Base-by-base conservation (phyloP, 2,888 invertebrate genomes). In the Euclidia mi region DNA sequence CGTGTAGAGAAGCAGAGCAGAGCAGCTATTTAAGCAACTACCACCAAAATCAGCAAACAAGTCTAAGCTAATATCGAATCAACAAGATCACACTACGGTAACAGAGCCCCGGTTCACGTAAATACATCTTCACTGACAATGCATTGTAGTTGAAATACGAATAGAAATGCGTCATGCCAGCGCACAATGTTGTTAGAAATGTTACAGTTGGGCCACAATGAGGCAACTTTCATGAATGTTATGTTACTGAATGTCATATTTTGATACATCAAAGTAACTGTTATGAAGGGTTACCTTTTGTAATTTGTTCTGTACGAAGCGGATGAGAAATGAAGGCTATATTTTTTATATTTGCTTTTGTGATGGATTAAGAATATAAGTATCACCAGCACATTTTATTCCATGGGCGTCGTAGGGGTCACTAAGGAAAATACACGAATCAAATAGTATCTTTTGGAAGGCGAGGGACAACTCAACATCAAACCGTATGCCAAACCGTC, bases 61-160 rank as follows among this genome's bases (percentile, higher is more conserved):
- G 6, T 7, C 2, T 1, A 0, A 0, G 20, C 20, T 25, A 25
- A 25, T 6, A 0, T 25, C 20, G 6, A 0, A 25, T 25, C 7
- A 6, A 1, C 4, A 0, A 25, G 4, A 25, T 4, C 14, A 12
- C 40, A 11, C 1, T 52, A 20, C 45, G 64, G 64, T 64, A 32
- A 55, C 14, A 41, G 9, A 0, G 12, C 3, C 3, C 40, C 49
- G 45, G 49, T 45, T 59, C 61, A 57, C 47, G 48, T 29, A 57
- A 60, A 56, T 66, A 58, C 56, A 56, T 68, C 51, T 61, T 60
- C 60, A 56, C 60, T 66, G 65, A 71, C 65, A 73, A 75, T 65
- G 64, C 64, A 75, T 76, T 75, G 75, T 76, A 68, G 76, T 58
- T 64, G 64, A 75, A 72, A 76, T 71, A 72, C 59, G 58, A 66